Evolutionary conservation across 2,113 vertebrate species (phyloP).

Genomic region (Cyphomyrus plagiostoma): DNA sequence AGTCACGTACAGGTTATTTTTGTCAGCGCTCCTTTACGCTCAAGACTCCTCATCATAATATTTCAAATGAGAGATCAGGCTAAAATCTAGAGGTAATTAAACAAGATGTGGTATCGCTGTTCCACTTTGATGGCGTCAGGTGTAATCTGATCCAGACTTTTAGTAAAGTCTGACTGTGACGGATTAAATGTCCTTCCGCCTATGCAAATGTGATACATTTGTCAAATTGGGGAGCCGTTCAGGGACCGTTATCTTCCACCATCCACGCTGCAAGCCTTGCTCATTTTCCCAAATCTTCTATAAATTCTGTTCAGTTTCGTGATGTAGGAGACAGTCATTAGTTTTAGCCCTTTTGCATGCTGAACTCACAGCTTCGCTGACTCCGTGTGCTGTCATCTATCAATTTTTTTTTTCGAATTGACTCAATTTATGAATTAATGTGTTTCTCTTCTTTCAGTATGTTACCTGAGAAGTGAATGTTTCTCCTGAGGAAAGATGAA

Average conservation of each 20-base stretch:
- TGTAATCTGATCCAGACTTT: conserved; percentile 22
- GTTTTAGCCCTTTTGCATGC: background rate
- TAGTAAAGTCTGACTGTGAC: conserved; percentile 5
- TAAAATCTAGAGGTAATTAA: conserved; percentile 14
- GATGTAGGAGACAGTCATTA: background rate
- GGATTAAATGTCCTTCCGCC: background rate
- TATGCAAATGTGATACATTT: conserved; percentile 10
- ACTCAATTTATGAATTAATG: background rate
- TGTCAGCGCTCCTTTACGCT: background rate
- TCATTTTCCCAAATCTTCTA: background rate
- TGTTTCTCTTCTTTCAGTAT: background rate
- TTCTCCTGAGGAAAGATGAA: background rate
- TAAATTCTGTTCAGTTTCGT: background rate
- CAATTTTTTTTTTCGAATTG: background rate
- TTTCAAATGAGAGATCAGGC: background rate
- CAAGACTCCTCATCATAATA: background rate
- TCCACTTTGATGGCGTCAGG: background rate
- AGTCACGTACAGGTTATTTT: background rate
- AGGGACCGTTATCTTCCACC: background rate
- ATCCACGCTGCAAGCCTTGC: background rate
- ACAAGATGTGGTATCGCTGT: background rate
- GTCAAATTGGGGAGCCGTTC: background rate
- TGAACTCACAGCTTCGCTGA: background rate
- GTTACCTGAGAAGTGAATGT: background rate
- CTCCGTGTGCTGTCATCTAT: background rate